These are phyloP conservation scores for Drosophila parabipectinata DNA, from an alignment of 1,140 invertebrate species.

Conservation along the genomic window DNA sequence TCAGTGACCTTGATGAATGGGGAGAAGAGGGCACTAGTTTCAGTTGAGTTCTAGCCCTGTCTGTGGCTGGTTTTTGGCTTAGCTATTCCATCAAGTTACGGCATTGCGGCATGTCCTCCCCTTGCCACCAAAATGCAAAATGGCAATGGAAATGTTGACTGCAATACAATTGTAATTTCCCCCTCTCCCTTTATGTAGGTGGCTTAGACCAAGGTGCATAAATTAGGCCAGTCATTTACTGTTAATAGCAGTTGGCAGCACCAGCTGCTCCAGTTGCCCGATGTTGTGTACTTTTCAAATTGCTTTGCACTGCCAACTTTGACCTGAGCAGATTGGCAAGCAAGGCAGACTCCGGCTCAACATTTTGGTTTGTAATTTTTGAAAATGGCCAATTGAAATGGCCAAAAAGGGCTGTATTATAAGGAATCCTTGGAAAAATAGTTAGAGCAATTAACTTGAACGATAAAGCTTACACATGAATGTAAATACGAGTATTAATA, in stretches of 20 bases:
- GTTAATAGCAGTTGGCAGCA: slow-evolving; percentile 63
- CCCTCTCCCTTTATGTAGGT: slow-evolving; percentile 3
- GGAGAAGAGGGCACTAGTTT: slow-evolving; percentile 23
- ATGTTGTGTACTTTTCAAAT: slow-evolving; percentile 68
- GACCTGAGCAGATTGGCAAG: slow-evolving; percentile 30
- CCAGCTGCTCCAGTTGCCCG: slow-evolving; percentile 40
- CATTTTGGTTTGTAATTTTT: neutral
- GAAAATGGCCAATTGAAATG: too few species aligned
- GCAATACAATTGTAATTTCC: slow-evolving; percentile 46
- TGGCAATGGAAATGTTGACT: slow-evolving; percentile 54
- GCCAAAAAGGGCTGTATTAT: too few species aligned
- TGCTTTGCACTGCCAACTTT: slow-evolving; percentile 47
- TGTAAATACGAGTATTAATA: too few species aligned
- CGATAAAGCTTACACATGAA: too few species aligned
- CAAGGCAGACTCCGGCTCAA: neutral
- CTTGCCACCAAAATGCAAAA: slow-evolving; percentile 24
- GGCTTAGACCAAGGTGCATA: slow-evolving; percentile 53
- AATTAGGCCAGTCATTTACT: slow-evolving; percentile 77
- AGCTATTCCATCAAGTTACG: slow-evolving; percentile 78
- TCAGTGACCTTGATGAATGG: neutral
- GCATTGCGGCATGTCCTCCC: slow-evolving; percentile 65
- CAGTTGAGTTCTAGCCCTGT: slow-evolving; percentile 19
- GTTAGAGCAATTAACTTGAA: too few species aligned
- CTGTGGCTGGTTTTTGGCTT: slow-evolving; percentile 21
- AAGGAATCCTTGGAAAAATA: too few species aligned